Evolutionary conservation across 2,113 vertebrate genomes (phyloP), one percentile per base, ranked within the genome.

Genomic region (Suncus etruscus): DNA sequence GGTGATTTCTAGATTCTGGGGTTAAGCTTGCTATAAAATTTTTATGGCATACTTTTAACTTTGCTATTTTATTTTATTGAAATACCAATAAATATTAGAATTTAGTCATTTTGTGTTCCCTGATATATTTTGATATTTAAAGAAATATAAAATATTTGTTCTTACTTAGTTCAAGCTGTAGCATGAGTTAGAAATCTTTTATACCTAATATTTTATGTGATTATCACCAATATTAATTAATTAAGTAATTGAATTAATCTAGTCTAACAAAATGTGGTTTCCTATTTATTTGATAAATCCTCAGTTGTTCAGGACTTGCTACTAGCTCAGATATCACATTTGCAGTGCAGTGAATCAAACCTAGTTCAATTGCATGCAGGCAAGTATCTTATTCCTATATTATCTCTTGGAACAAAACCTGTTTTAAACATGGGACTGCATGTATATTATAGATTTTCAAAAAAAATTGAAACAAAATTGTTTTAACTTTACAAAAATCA

Each of bases 21-120:
- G 24, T 61, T 47, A 91, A 77, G 48, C 68, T 47, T 86, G 11
- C n/a, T 72, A 51, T 51, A 69, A 63, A 77, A 31, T 61, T 65
- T 83, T 24, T 5, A 86, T 8, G 79, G 86, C 48, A 75, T 0
- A 83, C 27, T 45, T 88, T 82, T 79, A 31, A 6, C 15, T 27
- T 87, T 77, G 47, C 31, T 77, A 25, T 11, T 73, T n/a, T 25
- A 85, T 85, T 89, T 90, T 84, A 87, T 82, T 77, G 32, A 92
- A 82, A 72, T 24, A 63, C 24, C 29, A 86, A 24, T 29, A 69
- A 85, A 31, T 81, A 69, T 92, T 77, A 70, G 45, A 75, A 86
- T 80, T 50, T 25, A 61, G 51, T 66, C 11, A 54, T 83, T 83
- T 79, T 90, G 25, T 74, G 15, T 77, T 83, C 1, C 9, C 87